Base-by-base conservation (phyloP, 2,888 invertebrate genomes). In the Baccha elongata region DNA sequence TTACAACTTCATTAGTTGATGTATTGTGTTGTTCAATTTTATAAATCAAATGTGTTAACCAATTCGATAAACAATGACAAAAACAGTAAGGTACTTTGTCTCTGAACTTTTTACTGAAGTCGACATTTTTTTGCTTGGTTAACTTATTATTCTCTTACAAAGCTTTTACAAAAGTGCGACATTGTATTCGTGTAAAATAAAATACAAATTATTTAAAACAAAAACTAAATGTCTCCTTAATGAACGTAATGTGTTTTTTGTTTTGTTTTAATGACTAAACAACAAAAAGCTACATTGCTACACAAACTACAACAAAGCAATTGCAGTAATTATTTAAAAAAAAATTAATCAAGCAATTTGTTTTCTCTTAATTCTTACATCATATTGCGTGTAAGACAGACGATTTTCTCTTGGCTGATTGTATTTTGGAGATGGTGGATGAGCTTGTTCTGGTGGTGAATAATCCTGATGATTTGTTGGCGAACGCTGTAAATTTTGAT, bases 361-460 rank as follows among this genome's bases (percentile, higher is more conserved):
- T 60, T 60, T 23, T 60, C 29, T 29, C 11, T 60, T 11, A 58
- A 64, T 40, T 87, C 90, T 90, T 90, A 91, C 91, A 89, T 91
- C 91, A 86, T 88, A 89, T 86, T 90, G 90, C 86, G 89, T 88
- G 86, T 88, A 89, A 86, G 89, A 88, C 74, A 87, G 87, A 86
- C 91, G 89, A 87, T 89, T 88, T 87, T 91, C 90, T 87, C 88
- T 88, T 81, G 88, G 87, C 85, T 88, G 87, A 85, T 87, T 89
- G 87, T 88, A 88, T 87, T 89, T 88, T 84, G 90, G 89, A 85
- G 89, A 88, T 85, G 90, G 88, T 85, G 91, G 89, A 86, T 90
- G 89, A 81, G 87, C 87, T 86, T 85, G 87, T 85, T 88, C 88
- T 87, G 87, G 88, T 86, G 87, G 85, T 80, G 87, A 86, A 78